These are phyloP conservation scores for Trichonephila clavipes DNA, from an alignment of 1,140 invertebrate species.

Conservation along the genomic window DNA sequence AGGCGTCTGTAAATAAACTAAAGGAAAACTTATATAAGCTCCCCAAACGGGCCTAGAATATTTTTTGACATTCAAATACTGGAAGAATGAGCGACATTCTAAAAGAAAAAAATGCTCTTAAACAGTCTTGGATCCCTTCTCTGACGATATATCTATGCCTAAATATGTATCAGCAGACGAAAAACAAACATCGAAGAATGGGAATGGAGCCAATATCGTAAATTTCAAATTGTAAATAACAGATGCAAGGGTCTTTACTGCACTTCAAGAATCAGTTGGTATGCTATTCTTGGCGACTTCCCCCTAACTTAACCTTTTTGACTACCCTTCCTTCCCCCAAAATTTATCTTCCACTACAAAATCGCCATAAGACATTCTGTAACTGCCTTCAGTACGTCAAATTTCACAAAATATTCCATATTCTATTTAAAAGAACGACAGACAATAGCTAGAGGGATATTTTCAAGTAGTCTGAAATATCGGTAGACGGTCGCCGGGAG, in stretches of 20 bases:
- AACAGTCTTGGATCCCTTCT: slow-evolving; percentile 7
- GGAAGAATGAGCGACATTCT: not conserved
- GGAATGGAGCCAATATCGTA: slow-evolving; percentile 51
- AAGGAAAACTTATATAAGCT: not conserved
- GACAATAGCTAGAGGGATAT: slow-evolving; percentile 6
- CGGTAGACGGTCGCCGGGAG: slow-evolving; percentile 2
- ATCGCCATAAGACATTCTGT: slow-evolving; percentile 24
- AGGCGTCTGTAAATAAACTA: too few relatives aligned
- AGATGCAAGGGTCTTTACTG: not conserved
- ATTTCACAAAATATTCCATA: slow-evolving; percentile 8
- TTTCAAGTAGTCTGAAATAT: not conserved
- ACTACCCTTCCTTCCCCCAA: not conserved
- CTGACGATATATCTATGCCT: not conserved
- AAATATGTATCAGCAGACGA: slow-evolving; percentile 45
- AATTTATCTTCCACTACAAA: not conserved
- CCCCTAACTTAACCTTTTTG: not conserved
- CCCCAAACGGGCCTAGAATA: not conserved
- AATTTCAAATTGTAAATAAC: slow-evolving; percentile 36
- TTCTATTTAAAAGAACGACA: not conserved
- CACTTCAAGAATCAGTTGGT: not conserved
- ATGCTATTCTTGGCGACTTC: not conserved
- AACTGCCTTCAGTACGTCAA: slow-evolving; percentile 23
- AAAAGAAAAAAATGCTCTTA: slow-evolving; percentile 4
- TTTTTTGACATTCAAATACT: not conserved
- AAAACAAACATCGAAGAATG: slow-evolving; percentile 7